Conservation (phyloP, 2,113 vertebrate species). For the mouse (Mus musculus) region DNA sequence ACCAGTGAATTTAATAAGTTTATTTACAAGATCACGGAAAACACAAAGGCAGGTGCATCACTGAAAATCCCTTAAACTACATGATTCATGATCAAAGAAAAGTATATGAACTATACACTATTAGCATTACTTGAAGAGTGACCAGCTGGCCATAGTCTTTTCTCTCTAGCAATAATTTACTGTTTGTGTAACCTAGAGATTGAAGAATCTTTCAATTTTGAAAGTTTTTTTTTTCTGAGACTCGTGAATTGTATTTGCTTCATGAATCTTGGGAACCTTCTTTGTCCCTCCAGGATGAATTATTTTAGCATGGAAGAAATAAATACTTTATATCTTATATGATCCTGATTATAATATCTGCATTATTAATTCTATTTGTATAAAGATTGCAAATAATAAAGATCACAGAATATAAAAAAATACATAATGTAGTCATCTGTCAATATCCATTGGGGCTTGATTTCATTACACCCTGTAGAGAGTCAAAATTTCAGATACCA, state of each 20-base stretch:
- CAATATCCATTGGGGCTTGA: not conserved
- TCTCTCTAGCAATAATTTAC: not conserved
- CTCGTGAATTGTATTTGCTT: not conserved
- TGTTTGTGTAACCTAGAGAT: not conserved
- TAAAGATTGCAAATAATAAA: too few relatives aligned
- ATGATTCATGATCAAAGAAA: not conserved
- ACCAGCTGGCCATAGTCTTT: not conserved
- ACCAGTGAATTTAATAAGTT: not conserved
- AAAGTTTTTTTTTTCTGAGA: not conserved
- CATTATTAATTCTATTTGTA: too few relatives aligned
- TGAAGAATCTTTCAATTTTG: not conserved
- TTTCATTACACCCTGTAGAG: not conserved
- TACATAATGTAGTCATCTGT: not conserved
- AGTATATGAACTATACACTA: not conserved
- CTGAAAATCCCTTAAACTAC: not conserved
- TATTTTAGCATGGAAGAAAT: not conserved
- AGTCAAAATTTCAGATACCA: not conserved
- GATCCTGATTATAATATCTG: not conserved
- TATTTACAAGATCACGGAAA: not conserved
- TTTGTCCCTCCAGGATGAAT: not conserved
- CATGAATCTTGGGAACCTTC: not conserved
- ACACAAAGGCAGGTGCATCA: not conserved
- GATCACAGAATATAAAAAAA: too few relatives aligned
- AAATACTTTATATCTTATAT: not conserved
- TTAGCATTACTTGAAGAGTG: not conserved